Percentiles rank a stretch among this genome's conserved stretches.
Evolutionary conservation across 1,140 invertebrate genomes (phyloP).

Genomic region (Drosophila prosaltans): DNA sequence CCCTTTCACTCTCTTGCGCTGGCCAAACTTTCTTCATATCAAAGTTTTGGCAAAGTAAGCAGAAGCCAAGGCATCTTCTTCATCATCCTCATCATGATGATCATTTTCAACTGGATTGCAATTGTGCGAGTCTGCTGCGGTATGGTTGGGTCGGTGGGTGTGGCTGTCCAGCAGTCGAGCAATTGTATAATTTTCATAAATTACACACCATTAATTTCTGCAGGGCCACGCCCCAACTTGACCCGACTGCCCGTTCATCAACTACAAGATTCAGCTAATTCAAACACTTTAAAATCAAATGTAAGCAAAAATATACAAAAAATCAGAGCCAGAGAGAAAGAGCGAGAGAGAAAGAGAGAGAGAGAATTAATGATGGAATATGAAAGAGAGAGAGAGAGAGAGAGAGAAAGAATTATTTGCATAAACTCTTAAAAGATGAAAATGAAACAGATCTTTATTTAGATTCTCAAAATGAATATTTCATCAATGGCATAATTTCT

Average conservation of each 20-base stretch:
- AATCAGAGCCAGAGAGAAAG: not conserved
- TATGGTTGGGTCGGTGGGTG: slow-evolving; percentile 34
- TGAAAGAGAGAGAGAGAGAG: no score
- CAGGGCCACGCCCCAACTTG: slow-evolving; percentile 26
- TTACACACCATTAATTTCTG: slow-evolving; percentile 59
- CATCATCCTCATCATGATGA: slow-evolving; percentile 21
- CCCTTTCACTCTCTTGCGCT: slow-evolving; percentile 8
- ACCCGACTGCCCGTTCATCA: not conserved
- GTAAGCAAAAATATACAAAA: not conserved
- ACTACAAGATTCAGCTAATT: slow-evolving; percentile 29
- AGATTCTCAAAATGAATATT: no score
- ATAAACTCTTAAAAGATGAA: not conserved
- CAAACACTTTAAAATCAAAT: slow-evolving; percentile 30
- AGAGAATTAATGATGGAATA: not conserved
- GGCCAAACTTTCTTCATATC: slow-evolving; percentile 60
- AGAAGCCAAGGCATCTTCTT: slow-evolving; percentile 37
- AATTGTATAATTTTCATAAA: slow-evolving; percentile 67
- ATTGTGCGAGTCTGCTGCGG: slow-evolving; percentile 7
- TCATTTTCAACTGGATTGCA: slow-evolving; percentile 21
- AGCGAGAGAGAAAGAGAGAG: not conserved
- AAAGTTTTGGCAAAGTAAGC: slow-evolving; percentile 62
- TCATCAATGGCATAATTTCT: no score
- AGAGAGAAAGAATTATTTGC: no score
- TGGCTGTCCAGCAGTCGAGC: slow-evolving; percentile 41
- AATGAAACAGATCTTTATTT: not conserved